phyloP scores from a whole-genome alignment of 2,113 vertebrate genomes.

The Mustela lutreola region DNA sequence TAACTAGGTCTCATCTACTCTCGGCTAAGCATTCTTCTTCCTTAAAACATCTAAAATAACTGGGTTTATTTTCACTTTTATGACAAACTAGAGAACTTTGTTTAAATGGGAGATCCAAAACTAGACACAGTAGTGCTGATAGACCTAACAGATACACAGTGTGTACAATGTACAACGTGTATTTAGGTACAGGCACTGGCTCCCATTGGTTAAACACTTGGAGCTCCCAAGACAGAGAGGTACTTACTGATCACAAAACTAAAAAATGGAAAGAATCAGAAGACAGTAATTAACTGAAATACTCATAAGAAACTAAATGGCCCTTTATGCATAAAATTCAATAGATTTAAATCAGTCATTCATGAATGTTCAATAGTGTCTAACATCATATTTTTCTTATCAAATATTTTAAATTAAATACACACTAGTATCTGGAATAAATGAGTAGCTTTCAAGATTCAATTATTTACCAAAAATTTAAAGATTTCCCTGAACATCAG shows the following conservation, averaged over 20 bases:
- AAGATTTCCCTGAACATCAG: slow-evolving; percentile 13
- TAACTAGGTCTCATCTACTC: not conserved
- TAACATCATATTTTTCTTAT: not conserved
- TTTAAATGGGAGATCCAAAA: not conserved
- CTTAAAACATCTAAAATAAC: slow-evolving; percentile 6
- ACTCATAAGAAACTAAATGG: not conserved
- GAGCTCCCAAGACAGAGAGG: not conserved
- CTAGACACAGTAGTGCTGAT: not conserved
- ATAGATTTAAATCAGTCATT: not conserved
- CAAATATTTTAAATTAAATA: slow-evolving; percentile 32
- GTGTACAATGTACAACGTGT: not conserved
- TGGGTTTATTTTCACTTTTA: not conserved
- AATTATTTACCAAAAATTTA: not conserved
- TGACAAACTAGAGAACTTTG: not conserved
- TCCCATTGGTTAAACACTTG: not conserved
- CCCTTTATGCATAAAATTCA: not conserved
- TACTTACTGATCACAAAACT: not conserved
- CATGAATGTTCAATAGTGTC: not conserved
- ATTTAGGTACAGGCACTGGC: not conserved
- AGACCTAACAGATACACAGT: not conserved
- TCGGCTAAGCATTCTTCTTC: not conserved
- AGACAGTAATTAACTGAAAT: not conserved
- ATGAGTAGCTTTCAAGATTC: slow-evolving; percentile 2
- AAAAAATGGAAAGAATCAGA: not conserved
- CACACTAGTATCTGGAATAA: not conserved